Conservation (phyloP, 2,888 invertebrate species). For the Epicampocera succincta region DNA sequence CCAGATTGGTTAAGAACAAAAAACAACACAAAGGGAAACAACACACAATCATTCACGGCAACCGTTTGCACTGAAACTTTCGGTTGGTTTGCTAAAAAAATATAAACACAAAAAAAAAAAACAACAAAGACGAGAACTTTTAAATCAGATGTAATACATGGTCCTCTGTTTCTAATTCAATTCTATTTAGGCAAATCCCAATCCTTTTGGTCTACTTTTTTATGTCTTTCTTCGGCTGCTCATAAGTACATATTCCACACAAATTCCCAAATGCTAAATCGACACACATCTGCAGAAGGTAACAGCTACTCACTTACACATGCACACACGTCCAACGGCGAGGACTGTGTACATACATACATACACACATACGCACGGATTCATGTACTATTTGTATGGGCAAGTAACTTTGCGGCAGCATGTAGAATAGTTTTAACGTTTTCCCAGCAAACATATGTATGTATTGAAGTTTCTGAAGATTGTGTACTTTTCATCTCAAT, state of each 20-base stretch:
- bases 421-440: too few relatives aligned
- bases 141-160: constrained; percentile 61
- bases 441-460: too few relatives aligned
- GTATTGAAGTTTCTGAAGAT: too few relatives aligned
- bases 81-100: constrained; percentile 11
- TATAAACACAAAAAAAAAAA: background rate
- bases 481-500: too few relatives aligned
- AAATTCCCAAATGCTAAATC: constrained; percentile 32
- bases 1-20: constrained; percentile 60
- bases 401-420: too few relatives aligned
- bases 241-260: constrained; percentile 42
- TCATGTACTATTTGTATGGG: too few relatives aligned
- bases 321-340: background rate
- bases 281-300: background rate
- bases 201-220: constrained; percentile 36
- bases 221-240: constrained; percentile 27
- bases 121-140: constrained; percentile 48
- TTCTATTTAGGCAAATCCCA: constrained; percentile 26
- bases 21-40: constrained; percentile 39
- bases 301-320: background rate
- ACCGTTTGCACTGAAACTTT: constrained; percentile 8
- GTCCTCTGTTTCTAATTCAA: constrained; percentile 48
- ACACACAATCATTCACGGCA: constrained; percentile 29
- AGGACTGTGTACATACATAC: constrained; percentile 34
- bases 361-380: too few relatives aligned